Conservation (phyloP, 2,888 invertebrate species). For the Prenolepis imparis region DNA sequence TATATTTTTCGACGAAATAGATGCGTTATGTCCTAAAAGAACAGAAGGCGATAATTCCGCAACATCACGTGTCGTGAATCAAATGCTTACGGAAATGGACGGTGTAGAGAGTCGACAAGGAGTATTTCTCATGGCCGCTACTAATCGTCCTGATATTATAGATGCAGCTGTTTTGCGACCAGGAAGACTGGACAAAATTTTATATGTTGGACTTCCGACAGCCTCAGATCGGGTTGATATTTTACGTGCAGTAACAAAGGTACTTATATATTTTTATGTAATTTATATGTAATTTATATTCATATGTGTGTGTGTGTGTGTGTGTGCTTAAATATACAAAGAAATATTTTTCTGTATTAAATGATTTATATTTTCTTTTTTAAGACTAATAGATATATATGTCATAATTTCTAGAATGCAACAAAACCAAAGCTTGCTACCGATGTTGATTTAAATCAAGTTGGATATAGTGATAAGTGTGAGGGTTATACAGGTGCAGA, state of each 20-base stretch:
- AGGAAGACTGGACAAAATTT: conserved; percentile 95
- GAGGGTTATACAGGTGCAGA: conserved; percentile 98
- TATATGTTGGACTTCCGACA: conserved; percentile 96
- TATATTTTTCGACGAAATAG: conserved; percentile 99
- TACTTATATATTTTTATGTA: conserved; percentile 78
- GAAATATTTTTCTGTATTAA: background rate
- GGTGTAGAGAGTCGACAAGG: conserved; percentile 96
- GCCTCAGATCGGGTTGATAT: conserved; percentile 94
- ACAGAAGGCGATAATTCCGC: conserved; percentile 92
- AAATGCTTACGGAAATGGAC: conserved; percentile 99
- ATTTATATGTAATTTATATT: background rate
- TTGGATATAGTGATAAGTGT: conserved; percentile 90
- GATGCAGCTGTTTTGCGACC: conserved; percentile 97
- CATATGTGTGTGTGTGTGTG: background rate
- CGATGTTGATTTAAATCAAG: conserved; percentile 91
- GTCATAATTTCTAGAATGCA: conserved; percentile 89
- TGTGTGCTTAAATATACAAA: background rate
- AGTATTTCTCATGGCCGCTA: conserved; percentile 98
- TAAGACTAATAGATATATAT: conserved; percentile 7
- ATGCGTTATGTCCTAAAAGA: conserved; percentile 97
- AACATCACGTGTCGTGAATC: conserved; percentile 96
- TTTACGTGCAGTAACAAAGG: conserved; percentile 95
- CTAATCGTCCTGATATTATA: conserved; percentile 98
- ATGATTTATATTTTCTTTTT: background rate
- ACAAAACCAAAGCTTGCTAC: conserved; percentile 91